Evolutionary conservation across 2,113 vertebrate genomes (phyloP), one percentile per base, ranked within the genome.

Genomic region (Oxygymnocypris stewartii): DNA sequence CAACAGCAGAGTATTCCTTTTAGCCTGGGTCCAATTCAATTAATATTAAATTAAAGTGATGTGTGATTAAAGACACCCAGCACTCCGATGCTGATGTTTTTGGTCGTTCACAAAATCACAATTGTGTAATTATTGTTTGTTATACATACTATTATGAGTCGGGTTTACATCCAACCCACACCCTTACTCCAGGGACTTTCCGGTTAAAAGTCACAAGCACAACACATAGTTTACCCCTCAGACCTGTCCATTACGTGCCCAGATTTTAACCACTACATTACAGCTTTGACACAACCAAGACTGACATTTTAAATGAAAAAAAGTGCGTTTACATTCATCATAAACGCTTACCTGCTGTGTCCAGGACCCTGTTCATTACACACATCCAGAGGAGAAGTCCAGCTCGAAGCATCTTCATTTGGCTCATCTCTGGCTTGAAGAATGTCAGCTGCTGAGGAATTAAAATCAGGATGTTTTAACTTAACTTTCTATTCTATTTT

Each of bases 311-410:
- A 31, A 35, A 16, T 20, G 18, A 3, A 8, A 9, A 25, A 69
- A 37, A 20, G 7, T 18, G 14, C 3, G 31, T 18, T 31, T 67
- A 67, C 25, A 31, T 31, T 16, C 14, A 37, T 35, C 10, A 31
- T 54, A 59, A 59, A 1, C 31, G 10, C 82, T 31, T 73, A 89
- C 85, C 75, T 63, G 82, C 74, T 77, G 82, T 20, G 63, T 18
- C 25, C 57, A 87, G 31, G 51, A 87, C n/a, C 25, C n/a, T 77
- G 59, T 49, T 79, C 23, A 75, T 2, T 12, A 28, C 12, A 18
- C 12, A 84, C 10, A 86, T 51, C 77, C 88, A 89, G 71, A 65
- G 59, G 6, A 85, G 42, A 12, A 87, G 51, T 71, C 71, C 9
- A 7, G 31, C n/a, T 13, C 10, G 63, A 73, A 20, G 1, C 37